phyloP scores from a whole-genome alignment of 1,140 invertebrate genomes.

The Papilio machaon region DNA sequence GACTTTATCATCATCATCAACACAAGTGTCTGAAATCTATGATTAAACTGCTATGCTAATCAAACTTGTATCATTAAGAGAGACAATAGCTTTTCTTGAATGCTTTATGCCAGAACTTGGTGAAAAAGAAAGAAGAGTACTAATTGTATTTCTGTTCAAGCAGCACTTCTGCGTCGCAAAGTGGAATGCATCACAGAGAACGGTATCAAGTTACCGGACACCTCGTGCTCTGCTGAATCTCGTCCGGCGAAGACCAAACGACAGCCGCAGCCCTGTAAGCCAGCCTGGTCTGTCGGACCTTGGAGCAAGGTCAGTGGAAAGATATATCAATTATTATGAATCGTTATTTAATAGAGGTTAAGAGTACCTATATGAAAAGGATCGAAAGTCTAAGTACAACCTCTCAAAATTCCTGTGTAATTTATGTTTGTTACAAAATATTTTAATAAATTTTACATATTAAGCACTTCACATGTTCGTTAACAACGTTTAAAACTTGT shows the following conservation, averaged over 20 bases:
- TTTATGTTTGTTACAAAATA: too few species aligned
- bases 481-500: neutral
- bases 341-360: neutral
- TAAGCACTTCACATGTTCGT: too few species aligned
- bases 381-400: too few species aligned
- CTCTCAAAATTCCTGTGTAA: too few species aligned
- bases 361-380: too few species aligned
- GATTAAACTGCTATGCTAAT: too few species aligned
- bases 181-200: conserved; percentile 87
- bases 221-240: conserved; percentile 85
- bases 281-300: conserved; percentile 91
- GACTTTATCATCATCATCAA: too few species aligned
- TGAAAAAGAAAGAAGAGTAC: neutral
- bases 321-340: neutral
- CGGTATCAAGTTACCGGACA: conserved; percentile 82
- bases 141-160: conserved; percentile 27
- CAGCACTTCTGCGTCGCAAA: conserved; percentile 89
- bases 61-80: too few species aligned
- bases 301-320: conserved; percentile 89
- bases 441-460: too few species aligned
- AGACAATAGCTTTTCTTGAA: neutral
- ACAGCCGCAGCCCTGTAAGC: conserved; percentile 90
- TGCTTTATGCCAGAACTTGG: neutral
- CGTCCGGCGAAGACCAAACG: conserved; percentile 88
- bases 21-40: too few species aligned